Evolutionary conservation across 2,797 vertebrate species (phyloP).

Genomic region (Uromys caudimaculatus): DNA sequence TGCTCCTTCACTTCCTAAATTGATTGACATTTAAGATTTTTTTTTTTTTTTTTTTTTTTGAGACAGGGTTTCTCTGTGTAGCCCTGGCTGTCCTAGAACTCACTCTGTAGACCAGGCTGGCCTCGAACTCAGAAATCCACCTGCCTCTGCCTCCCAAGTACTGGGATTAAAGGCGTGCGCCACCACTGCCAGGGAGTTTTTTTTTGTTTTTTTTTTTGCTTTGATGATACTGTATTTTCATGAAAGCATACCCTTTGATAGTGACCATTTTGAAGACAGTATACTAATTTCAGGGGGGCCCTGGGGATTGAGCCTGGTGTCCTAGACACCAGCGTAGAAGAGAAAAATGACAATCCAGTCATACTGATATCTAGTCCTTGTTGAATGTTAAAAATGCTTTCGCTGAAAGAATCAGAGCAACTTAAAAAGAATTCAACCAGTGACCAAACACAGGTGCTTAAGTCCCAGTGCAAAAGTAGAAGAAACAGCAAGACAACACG

Average conservation of each 20-base stretch:
- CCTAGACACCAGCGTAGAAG: neutral
- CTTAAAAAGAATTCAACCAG: neutral
- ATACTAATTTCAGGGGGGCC: neutral
- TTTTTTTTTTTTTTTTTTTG: neutral
- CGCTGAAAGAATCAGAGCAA: neutral
- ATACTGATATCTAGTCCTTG: neutral
- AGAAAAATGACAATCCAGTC: neutral
- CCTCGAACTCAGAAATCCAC: too few relatives aligned
- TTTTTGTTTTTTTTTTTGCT: neutral
- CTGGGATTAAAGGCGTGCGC: too few relatives aligned
- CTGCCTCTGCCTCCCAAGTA: too few relatives aligned
- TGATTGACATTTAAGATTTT: neutral
- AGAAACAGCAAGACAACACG: neutral
- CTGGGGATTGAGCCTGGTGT: neutral
- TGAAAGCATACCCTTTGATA: neutral
- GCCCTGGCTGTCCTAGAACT: too few relatives aligned
- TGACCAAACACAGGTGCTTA: neutral
- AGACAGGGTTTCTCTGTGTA: too few relatives aligned
- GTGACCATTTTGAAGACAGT: neutral
- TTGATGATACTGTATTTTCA: neutral
- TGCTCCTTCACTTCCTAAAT: neutral
- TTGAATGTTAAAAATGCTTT: neutral
- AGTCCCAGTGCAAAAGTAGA: neutral
- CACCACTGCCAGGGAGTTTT: too few relatives aligned
- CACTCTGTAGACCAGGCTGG: too few relatives aligned